Conservation (phyloP, 2,113 vertebrate species). For the Ptilorrhoa leucosticta region DNA sequence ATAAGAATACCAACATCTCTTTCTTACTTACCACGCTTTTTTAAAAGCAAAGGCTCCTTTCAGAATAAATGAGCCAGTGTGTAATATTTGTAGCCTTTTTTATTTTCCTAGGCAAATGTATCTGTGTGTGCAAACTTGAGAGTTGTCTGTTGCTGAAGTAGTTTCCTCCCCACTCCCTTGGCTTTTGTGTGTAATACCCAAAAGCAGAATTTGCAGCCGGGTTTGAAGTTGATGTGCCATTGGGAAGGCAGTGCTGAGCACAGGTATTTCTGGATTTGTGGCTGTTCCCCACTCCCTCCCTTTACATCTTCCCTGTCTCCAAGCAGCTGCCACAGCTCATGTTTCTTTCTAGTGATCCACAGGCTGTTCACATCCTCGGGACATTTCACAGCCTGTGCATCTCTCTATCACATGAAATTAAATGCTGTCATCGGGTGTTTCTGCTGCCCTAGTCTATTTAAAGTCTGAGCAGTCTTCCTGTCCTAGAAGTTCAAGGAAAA, state of each 20-base stretch:
- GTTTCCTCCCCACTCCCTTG: neutral
- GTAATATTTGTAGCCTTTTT: neutral
- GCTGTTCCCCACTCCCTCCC: neutral
- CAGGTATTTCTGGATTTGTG: neutral
- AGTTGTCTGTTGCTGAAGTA: neutral
- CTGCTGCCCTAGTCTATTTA: neutral
- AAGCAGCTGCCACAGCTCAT: neutral
- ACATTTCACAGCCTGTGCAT: neutral
- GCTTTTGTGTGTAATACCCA: neutral
- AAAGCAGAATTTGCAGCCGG: fast-evolving
- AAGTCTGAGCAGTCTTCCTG: neutral
- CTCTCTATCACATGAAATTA: neutral
- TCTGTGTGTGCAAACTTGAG: neutral
- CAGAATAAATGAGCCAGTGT: neutral
- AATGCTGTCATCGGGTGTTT: neutral
- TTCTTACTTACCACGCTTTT: neutral
- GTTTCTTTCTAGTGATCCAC: neutral
- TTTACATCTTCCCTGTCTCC: neutral
- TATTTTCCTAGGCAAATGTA: neutral
- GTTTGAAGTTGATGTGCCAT: neutral
- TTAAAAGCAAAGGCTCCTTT: neutral
- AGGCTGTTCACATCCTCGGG: neutral
- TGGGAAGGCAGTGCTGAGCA: neutral
- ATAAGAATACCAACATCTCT: neutral
- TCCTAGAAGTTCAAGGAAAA: neutral